Evolutionary conservation across 2,113 vertebrate species (phyloP).

Genomic region (Toxotes jaculatrix): DNA sequence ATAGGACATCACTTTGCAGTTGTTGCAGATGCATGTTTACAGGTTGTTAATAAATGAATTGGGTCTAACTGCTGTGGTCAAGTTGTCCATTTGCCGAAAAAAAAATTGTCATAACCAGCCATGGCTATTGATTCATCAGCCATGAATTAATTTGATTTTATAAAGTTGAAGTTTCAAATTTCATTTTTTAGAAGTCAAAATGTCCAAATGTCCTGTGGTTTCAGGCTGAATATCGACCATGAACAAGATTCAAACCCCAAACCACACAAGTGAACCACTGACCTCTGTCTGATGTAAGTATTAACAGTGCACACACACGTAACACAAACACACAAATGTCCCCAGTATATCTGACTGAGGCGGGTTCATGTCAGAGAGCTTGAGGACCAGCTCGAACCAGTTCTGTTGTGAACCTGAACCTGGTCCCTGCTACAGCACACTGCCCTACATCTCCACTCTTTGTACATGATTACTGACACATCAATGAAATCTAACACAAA

Average conservation of each 20-base stretch:
- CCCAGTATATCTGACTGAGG: neutral
- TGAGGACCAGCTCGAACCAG: neutral
- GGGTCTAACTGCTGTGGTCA: too few relatives aligned
- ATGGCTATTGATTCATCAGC: too few relatives aligned
- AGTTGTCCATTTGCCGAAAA: too few relatives aligned
- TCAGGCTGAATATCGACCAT: neutral
- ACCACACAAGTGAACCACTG: neutral
- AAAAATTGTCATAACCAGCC: too few relatives aligned
- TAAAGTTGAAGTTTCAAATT: too few relatives aligned
- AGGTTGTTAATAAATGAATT: too few relatives aligned
- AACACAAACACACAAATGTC: neutral
- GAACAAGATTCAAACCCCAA: neutral
- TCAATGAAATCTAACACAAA: neutral
- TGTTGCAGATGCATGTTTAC: too few relatives aligned
- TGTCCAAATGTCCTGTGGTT: neutral
- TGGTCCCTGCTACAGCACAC: neutral
- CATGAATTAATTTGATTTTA: too few relatives aligned
- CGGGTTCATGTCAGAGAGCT: neutral
- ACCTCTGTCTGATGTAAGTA: constrained; percentile 1
- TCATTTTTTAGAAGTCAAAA: too few relatives aligned
- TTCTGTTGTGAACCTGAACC: neutral
- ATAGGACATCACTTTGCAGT: too few relatives aligned
- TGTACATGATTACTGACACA: neutral
- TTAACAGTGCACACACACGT: neutral
- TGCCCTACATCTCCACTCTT: neutral